Evolutionary conservation across 1,140 invertebrate species (phyloP).

Genomic region (Ceratitis capitata): DNA sequence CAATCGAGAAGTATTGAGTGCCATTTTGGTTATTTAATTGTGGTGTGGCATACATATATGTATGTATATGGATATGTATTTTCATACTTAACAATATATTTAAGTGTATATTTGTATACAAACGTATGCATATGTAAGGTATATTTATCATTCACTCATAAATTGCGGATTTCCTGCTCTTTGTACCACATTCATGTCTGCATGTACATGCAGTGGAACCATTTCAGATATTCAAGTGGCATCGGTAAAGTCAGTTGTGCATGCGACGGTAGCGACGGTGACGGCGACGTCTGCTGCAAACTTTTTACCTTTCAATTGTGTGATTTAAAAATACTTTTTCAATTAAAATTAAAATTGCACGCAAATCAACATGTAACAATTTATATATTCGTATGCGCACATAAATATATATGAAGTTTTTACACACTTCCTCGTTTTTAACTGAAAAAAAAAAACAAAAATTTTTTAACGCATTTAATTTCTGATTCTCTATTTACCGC

Average conservation of each 20-base stretch:
- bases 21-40: not conserved
- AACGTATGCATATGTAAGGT: not conserved
- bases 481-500: not conserved
- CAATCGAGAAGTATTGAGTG: not conserved
- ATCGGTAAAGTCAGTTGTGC: not conserved
- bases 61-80: not conserved
- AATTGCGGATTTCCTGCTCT: not conserved
- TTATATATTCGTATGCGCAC: not conserved
- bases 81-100: too few species aligned
- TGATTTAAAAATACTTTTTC: slow-evolving; percentile 19
- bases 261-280: too few species aligned
- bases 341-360: slow-evolving; percentile 22
- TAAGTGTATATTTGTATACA: not conserved
- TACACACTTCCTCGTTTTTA: not conserved
- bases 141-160: not conserved
- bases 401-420: not conserved
- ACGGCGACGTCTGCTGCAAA: not conserved
- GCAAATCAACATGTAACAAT: not conserved
- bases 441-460: not conserved
- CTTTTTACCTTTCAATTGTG: slow-evolving; percentile 15
- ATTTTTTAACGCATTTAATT: not conserved
- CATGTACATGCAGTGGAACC: too few species aligned
- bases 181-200: not conserved
- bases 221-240: too few species aligned
- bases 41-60: not conserved